phyloP scores from a whole-genome alignment of 2,113 vertebrate genomes.

The Lynx canadensis region DNA sequence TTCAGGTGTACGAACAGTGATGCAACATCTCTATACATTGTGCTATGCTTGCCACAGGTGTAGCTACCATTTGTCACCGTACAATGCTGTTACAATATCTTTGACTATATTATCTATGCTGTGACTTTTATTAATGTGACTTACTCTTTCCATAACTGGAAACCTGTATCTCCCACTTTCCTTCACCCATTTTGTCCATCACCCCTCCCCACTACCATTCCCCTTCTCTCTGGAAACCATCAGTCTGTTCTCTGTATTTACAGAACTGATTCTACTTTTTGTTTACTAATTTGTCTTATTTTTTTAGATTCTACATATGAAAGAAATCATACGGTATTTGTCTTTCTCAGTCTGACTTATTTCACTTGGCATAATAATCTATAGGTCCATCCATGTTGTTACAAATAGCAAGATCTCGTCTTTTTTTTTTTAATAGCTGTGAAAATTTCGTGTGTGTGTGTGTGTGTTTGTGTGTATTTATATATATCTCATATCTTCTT shows the following conservation, averaged over 20 bases:
- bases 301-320: neutral
- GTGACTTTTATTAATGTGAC: neutral
- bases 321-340: neutral
- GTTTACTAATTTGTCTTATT: neutral
- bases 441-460: neutral
- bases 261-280: neutral
- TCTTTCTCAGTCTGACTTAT: neutral
- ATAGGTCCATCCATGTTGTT: neutral
- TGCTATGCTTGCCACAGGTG: neutral
- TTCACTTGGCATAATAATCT: neutral
- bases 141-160: neutral
- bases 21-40: neutral
- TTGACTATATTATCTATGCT: neutral
- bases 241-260: neutral
- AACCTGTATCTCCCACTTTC: neutral
- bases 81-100: neutral
- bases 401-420: neutral
- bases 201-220: neutral
- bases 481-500: neutral
- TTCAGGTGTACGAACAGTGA: neutral
- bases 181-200: neutral
- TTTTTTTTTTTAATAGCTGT: neutral
- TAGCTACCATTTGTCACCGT: neutral
- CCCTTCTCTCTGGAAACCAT: neutral
- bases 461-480: neutral